Base-by-base conservation (phyloP, 2,888 invertebrate genomes). In the Lagria hirta region DNA sequence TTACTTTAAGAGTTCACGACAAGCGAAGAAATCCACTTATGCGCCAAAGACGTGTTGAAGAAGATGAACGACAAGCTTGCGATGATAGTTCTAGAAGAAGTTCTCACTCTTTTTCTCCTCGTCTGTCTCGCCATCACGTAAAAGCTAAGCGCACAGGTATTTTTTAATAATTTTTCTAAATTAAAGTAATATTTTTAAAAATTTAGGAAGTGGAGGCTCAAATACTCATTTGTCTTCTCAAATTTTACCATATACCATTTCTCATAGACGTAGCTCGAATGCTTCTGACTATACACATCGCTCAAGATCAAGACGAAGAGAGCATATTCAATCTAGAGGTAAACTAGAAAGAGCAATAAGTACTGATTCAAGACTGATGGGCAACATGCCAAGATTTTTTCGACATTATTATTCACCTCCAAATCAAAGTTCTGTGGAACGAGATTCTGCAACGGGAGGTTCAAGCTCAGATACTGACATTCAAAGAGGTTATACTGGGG, bases 31-130 rank as follows among this genome's bases (percentile, higher is more conserved):
- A 88, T 62, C 82, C 87, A 32, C 75, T 91, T 24, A 77, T 83
- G 4, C 73, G 90, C 4, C 91, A 91, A 63, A 81, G 84, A 51
- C 83, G 85, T 28, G 81, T 89, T 18, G 82, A 84, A 51, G 86
- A 87, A 54, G 80, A 83, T 23, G 78, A 83, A 36, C 59, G 57
- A 11, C 44, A 51, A 16, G 41, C 32, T 4, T 44, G 52, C 13
- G 59, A 57, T n/a, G 57, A 55, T 3, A 48, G 43, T 14, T 61
- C 62, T 3, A 54, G 70, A 40, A 54, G 70, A 61, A 57, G 58
- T 57, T 60, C 71, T 22, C 64, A 71, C 66, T 67, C 71, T 55
- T 56, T 58, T 48, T 54, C 76, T 57, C 67, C 71, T 50, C 62
- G 68, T 56, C 22, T 71, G 60, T 45, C 60, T 68, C 33, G 61